Evolutionary conservation across 2,113 vertebrate species (phyloP).

Genomic region (Elephantulus edwardii): DNA sequence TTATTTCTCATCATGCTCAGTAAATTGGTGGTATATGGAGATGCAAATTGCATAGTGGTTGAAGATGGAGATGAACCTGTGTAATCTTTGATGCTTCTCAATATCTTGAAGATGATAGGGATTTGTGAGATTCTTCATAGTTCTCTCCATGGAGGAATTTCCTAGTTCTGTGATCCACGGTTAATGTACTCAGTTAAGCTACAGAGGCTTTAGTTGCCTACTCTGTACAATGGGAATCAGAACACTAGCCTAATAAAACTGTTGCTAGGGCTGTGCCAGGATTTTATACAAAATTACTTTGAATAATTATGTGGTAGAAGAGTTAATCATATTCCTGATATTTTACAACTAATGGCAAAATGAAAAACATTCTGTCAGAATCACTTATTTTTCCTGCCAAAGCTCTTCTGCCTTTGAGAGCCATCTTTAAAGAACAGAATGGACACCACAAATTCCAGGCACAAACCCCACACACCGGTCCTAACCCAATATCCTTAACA

Average conservation of each 20-base stretch:
- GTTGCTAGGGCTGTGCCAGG: not conserved
- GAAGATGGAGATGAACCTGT: not conserved
- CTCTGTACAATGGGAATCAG: not conserved
- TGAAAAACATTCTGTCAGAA: not conserved
- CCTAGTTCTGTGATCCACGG: not conserved
- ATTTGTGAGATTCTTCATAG: too few relatives aligned
- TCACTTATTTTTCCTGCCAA: not conserved
- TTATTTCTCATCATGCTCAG: not conserved
- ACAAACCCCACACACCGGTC: not conserved
- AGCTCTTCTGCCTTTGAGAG: not conserved
- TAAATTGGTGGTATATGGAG: not conserved
- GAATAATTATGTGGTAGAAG: not conserved
- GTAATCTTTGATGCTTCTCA: not conserved
- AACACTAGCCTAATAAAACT: not conserved
- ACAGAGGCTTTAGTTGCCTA: not conserved
- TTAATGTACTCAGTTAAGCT: not conserved
- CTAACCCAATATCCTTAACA: not conserved
- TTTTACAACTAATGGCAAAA: not conserved
- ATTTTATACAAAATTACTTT: not conserved
- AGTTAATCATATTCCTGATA: not conserved
- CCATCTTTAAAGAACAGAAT: not conserved
- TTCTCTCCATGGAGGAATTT: too few relatives aligned
- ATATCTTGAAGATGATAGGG: not conserved
- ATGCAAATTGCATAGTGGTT: accelerated
- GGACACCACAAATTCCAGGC: not conserved